These are phyloP conservation scores for Linepithema humile DNA, from an alignment of 1,140 invertebrate genomes.

Conservation along the genomic window DNA sequence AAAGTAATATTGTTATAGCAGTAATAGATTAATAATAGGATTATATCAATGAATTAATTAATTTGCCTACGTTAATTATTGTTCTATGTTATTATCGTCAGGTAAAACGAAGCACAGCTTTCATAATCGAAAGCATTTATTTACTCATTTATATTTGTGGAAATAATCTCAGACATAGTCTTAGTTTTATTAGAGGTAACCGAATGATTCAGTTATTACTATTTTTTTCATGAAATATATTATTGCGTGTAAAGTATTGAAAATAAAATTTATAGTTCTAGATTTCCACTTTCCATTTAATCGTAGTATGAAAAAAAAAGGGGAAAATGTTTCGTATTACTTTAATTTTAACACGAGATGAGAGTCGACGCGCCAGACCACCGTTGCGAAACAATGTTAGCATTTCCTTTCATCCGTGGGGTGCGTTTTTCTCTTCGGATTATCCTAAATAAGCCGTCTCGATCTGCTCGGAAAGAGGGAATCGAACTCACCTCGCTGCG, in stretches of 20 bases:
- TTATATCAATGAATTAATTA: too few species aligned
- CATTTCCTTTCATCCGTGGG: neutral
- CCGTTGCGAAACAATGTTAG: constrained; percentile 25
- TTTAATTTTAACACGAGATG: neutral
- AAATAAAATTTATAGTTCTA: too few species aligned
- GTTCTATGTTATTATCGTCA: neutral
- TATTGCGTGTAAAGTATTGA: too few species aligned
- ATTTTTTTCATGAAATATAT: too few species aligned
- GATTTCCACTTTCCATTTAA: too few species aligned
- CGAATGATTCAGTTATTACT: too few species aligned
- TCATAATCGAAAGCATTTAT: neutral
- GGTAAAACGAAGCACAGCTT: neutral
- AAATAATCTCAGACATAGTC: too few species aligned
- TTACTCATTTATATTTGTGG: neutral
- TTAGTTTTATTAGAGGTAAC: too few species aligned
- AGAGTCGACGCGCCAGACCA: neutral
- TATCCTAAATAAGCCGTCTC: constrained; percentile 54
- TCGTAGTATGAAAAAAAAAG: too few species aligned
- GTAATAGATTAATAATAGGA: too few species aligned
- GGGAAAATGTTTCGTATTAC: neutral
- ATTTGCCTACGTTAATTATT: too few species aligned
- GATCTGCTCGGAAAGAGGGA: neutral
- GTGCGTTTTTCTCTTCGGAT: constrained; percentile 9
- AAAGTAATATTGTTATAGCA: too few species aligned
- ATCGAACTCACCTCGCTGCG: constrained; percentile 81